Conservation (phyloP, 2,113 vertebrate genomes). For the Abramis brama region DNA sequence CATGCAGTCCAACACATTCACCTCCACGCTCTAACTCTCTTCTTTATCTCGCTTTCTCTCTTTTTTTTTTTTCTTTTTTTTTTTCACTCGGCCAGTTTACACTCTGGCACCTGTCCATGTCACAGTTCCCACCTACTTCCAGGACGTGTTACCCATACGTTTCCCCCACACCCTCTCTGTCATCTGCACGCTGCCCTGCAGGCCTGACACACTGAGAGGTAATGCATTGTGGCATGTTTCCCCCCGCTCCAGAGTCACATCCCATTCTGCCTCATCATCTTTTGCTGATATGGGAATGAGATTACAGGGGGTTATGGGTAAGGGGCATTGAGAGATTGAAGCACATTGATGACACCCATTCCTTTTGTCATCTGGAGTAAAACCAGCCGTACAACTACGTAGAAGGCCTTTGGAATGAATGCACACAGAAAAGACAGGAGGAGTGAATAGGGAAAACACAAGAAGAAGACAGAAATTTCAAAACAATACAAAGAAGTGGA, state of each 20-base stretch:
- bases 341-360: constrained; percentile 64
- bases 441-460: constrained; percentile 12
- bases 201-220: constrained; percentile 63
- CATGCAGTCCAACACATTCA: constrained; percentile 44
- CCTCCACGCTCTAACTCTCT: background rate
- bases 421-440: background rate
- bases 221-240: constrained; percentile 69
- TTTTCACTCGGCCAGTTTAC: too few relatives aligned
- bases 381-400: constrained; percentile 55
- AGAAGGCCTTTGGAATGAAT: background rate
- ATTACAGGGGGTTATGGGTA: constrained; percentile 65
- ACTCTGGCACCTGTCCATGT: constrained; percentile 55
- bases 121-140: constrained; percentile 66
- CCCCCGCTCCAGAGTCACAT: constrained; percentile 61
- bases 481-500: background rate
- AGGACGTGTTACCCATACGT: constrained; percentile 72
- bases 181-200: constrained; percentile 45
- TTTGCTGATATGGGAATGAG: constrained; percentile 73
- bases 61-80: background rate
- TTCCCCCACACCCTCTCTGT: constrained; percentile 12
- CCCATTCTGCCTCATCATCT: constrained; percentile 66
- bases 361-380: constrained; percentile 57
- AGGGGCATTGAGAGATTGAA: constrained; percentile 68
- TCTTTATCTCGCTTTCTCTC: constrained; percentile 18
- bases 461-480: constrained; percentile 20